phyloP scores from a whole-genome alignment of 1,140 invertebrate species.

The Lucilia cuprina region DNA sequence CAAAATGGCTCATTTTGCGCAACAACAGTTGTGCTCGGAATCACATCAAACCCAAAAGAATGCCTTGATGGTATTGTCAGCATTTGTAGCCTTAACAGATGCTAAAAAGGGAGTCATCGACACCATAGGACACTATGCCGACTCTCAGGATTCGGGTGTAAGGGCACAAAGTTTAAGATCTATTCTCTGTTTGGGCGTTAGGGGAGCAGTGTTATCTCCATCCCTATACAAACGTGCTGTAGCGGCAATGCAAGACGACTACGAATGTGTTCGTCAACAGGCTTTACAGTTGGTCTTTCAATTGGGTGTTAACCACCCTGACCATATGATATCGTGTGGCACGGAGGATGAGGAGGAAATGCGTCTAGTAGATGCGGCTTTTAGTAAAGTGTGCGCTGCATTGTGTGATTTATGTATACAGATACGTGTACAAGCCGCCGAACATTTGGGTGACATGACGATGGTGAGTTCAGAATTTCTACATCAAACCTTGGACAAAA shows the following conservation, averaged over 20 bases:
- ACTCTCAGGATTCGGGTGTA: conserved; percentile 89
- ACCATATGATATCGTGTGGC: conserved; percentile 73
- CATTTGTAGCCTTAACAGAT: conserved; percentile 64
- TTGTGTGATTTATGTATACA: conserved; percentile 92
- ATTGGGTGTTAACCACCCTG: conserved; percentile 84
- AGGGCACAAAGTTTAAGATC: conserved; percentile 86
- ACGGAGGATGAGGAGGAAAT: conserved; percentile 76
- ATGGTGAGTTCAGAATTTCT: conserved; percentile 88
- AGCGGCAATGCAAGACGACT: conserved; percentile 87
- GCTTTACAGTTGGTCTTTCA: conserved; percentile 87
- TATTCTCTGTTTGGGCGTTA: conserved; percentile 80
- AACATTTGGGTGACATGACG: conserved; percentile 84
- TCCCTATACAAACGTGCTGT: conserved; percentile 84
- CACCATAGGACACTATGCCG: conserved; percentile 79
- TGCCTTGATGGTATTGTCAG: conserved; percentile 78
- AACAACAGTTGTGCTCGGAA: conserved; percentile 74
- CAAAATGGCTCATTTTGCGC: conserved; percentile 63
- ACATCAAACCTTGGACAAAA: conserved; percentile 97
- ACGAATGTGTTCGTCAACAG: conserved; percentile 88
- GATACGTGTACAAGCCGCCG: conserved; percentile 79
- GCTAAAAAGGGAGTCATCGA: conserved; percentile 68
- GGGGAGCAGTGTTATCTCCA: conserved; percentile 79
- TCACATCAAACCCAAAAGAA: conserved; percentile 81
- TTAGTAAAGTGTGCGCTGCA: conserved; percentile 92
- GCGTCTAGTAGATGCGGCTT: conserved; percentile 93